Evolutionary conservation across 2,113 vertebrate species (phyloP), one percentile per base, ranked within the genome.

Genomic region (Ptyas mucosa): DNA sequence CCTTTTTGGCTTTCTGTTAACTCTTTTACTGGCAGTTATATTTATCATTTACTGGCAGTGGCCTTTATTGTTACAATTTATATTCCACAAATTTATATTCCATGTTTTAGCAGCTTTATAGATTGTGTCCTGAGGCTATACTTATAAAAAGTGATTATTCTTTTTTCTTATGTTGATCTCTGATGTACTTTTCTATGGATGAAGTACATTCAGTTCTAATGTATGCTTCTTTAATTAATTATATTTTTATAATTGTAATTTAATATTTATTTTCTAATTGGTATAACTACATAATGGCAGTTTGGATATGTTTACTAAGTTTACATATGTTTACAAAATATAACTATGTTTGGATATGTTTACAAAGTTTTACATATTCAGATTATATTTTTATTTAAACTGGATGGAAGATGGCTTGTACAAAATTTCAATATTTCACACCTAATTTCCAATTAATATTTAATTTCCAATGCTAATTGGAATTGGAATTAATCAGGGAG

Each of bases 41-140:
- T 92, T 93, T 39, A 39, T 91, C 5, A 39, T 90, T 81, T 53
- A 64, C 29, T 91, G 2, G 52, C 57, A 34, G 20, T 53, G 24
- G 58, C 8, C 39, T 69, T 93, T 26, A 20, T 91, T 8, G 91
- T 5, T 91, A 54, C 91, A 15, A 15, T 49, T 93, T 4, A 3
- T 87, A 49, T 85, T 93, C 12, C 34, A 34, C 3, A 0, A 69
- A 69, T 69, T n/a, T 69, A 69, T 69, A 69, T 69, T 93, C 85
- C 29, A 1, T 89, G 23, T 89, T 92, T 89, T 75, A 85, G 52
- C 39, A 15, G 34, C 88, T 94, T 93, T 89, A 64, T 89, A 52
- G 8, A 58, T 92, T 89, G 49, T 87, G 49, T 52, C 81, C 29
- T 94, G 57, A 93, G 81, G 55, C 89, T 69, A 18, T 11, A 3